Base-by-base conservation (phyloP, 2,797 vertebrate genomes). In the Oophaga sylvatica region DNA sequence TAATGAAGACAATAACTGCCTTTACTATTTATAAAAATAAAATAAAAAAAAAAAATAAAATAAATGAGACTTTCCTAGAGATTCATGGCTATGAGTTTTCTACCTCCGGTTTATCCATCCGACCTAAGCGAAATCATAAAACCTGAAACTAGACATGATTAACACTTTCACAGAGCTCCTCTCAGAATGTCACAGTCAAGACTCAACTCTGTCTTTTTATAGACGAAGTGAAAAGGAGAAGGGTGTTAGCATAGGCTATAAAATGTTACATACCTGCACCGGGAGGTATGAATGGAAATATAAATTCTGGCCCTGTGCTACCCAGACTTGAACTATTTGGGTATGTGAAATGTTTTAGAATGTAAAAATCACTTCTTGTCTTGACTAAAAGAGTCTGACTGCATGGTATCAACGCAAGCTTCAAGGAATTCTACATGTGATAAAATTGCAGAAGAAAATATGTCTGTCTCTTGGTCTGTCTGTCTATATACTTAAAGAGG, bases 91-190 rank as follows among this genome's bases (percentile, higher is more conserved):
- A 45, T 8, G 80, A 82, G 22, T 67, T 56, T 48, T 82, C 63
- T 70, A 56, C 65, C 81, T 83, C 81, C 22, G 81, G 65, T 83
- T 57, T 83, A 67, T 68, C 65, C 65, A 53, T 68, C 63, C 45
- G 65, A 83, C 81, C 67, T 56, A 71, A 70, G 48, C 35, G 22
- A 70, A 71, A 83, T 71, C 81, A 63, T 84, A 77, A 84, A 84
- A 85, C 75, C 76, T 77, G 62, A 85, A 78, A 78, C 84, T 65
- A 76, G 86, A 82, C n/a, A 41, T 87, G 79, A 73, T 75, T 81
- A 82, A 59, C 80, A 65, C 86, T 57, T 87, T 82, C 63, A 65
- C 68, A 67, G 70, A 29, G n/a, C 68, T 81, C 73, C 75, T 41
- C 77, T 85, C n/a, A 57, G 81, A 79, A 45, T 53, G 84, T 26